Base-by-base conservation (phyloP, 2,888 invertebrate species). In the Autographa gamma region DNA sequence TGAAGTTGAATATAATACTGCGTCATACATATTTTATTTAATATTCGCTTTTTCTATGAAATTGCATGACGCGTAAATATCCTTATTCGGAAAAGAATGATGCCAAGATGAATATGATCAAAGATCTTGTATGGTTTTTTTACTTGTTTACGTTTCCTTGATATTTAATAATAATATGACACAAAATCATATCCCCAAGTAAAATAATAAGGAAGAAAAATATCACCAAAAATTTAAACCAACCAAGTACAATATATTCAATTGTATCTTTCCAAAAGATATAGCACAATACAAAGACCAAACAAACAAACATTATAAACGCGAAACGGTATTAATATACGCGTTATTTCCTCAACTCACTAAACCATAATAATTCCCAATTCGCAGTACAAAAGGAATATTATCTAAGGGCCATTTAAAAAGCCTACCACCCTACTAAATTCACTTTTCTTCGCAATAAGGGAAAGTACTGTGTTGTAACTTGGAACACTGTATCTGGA, bases 301-400 rank as follows among this genome's bases (percentile, higher is more conserved):
- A 63, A 61, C 62, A 71, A 7, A 38, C 32, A 65, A 59, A 65
- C 52, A 67, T 63, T 58, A 64, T 64, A 74, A 77, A 71, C 8
- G 63, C 59, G 18, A 52, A 48, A 67, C 60, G 34, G 48, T 74
- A 81, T 81, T 81, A 81, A 81, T 77, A 73, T 69, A 65, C 73
- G 74, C 80, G 76, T 85, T 81, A 83, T 89, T 89, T 84, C 83
- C 83, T 84, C 77, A 73, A 81, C 74, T 86, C 86, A 86, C 82
- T 85, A 90, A 89, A 89, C 87, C 88, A 88, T 87, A 85, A 90
- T 90, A 90, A 91, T 91, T 90, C 84, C 84, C 87, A 90, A 91
- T 92, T 89, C 86, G 73, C 75, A 78, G 85, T 82, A 91, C 91
- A 92, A 92, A 90, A 84, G 87, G 77, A 85, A 83, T 85, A 85